Base-by-base conservation (phyloP, 2,888 invertebrate species). In the Chymomyza fuscimana region DNA sequence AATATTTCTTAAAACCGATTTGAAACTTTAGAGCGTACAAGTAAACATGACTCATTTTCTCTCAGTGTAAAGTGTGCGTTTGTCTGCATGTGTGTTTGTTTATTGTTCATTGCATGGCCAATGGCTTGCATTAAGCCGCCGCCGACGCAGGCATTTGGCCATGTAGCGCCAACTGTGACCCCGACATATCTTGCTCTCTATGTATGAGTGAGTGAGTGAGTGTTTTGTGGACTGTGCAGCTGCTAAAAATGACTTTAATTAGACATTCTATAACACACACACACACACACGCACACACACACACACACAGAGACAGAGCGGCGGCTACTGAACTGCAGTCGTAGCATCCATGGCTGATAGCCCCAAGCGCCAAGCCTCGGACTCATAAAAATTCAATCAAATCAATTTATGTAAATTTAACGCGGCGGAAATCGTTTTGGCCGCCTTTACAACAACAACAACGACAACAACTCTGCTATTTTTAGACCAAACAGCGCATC, bases 351-450 rank as follows among this genome's bases (percentile, higher is more conserved):
- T 29, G 60, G n/a, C 40, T 19, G 54, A 16, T n/a, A 19, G 54
- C 40, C 40, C 12, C 40, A 46, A 46, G 59, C 59, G 65, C 19
- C 54, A 16, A 54, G 40, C 12, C 29, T 58, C 66, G 61, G 16
- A 85, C 87, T 89, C 86, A 90, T 90, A 89, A 91, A 90, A 91
- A 91, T 91, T 90, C 90, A 90, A 91, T 91, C 91, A 91, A 91
- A 91, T 91, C 91, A 91, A 91, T 91, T 91, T 91, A 91, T 91
- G 91, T 88, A 91, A 91, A 91, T 91, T 91, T 90, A 90, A 91
- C 90, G 89, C 85, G 79, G 78, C 76, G 69, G 67, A 70, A 70
- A 70, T 65, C 63, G 65, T 70, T 65, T 69, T 69, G 61, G 50
- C 60, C 60, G 19, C 59, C 51, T 63, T 54, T 67, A 46, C 63